phyloP scores from a whole-genome alignment of 2,888 invertebrate species.

The Ptilodon capucinus region DNA sequence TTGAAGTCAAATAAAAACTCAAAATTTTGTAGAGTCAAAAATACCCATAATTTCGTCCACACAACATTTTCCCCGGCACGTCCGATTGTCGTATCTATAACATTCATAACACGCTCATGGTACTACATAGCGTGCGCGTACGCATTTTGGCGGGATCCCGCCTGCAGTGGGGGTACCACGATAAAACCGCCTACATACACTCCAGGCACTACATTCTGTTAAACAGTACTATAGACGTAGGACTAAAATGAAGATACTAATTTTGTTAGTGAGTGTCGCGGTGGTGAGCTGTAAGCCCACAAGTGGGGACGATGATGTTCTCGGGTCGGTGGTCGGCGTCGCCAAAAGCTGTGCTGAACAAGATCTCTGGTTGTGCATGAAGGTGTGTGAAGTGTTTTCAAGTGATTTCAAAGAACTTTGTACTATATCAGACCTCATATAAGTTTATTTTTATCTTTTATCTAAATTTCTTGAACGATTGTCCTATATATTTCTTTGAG shows the following conservation, averaged over 20 bases:
- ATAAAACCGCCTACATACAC: constrained; percentile 70
- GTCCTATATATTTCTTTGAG: neutral
- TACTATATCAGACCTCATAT: neutral
- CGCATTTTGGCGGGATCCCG: constrained; percentile 50
- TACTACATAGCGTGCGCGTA: constrained; percentile 37
- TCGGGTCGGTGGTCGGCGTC: constrained; percentile 85
- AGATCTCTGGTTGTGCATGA: constrained; percentile 87
- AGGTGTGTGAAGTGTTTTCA: constrained; percentile 81
- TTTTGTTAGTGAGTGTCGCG: constrained; percentile 76
- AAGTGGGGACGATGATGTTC: constrained; percentile 79
- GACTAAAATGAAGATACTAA: constrained; percentile 71
- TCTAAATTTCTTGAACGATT: neutral
- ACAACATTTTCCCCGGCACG: constrained; percentile 1
- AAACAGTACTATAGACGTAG: constrained; percentile 50
- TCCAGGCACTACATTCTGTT: constrained; percentile 68
- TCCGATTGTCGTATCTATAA: constrained; percentile 46
- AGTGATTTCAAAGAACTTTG: constrained; percentile 23
- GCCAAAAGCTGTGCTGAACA: constrained; percentile 87
- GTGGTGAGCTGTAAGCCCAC: constrained; percentile 74
- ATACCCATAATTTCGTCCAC: neutral
- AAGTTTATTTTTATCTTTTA: neutral
- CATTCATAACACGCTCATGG: constrained; percentile 36
- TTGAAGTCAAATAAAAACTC: too few species aligned
- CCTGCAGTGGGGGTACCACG: constrained; percentile 62
- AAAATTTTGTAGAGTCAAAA: too few species aligned